These are phyloP conservation scores for Poecilia gillii DNA, from an alignment of 2,797 vertebrate species.

Conservation along the genomic window DNA sequence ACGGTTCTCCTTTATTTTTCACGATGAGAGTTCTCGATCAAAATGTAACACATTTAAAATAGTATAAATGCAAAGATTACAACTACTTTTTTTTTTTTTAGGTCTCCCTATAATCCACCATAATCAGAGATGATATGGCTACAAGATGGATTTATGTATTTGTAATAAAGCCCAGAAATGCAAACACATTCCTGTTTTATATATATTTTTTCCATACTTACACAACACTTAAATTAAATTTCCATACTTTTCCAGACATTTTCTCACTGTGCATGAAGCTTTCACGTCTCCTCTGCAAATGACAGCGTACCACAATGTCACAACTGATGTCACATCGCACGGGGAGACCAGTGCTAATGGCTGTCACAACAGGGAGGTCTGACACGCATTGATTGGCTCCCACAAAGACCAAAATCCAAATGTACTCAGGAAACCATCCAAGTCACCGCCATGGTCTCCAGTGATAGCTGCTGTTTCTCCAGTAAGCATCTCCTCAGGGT, in stretches of 20 bases:
- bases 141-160: background rate
- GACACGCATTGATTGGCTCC: conserved; percentile 60
- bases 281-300: conserved; percentile 57
- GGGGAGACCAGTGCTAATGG: conserved; percentile 62
- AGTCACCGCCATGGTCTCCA: conserved; percentile 59
- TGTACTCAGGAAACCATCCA: conserved; percentile 33
- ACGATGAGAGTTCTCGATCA: background rate
- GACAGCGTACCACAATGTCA: conserved; percentile 52
- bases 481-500: conserved; percentile 58
- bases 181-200: background rate
- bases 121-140: background rate
- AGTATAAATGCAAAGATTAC: background rate
- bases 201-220: background rate
- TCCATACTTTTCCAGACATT: background rate
- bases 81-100: too few relatives aligned
- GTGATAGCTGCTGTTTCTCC: conserved; percentile 44
- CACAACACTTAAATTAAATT: background rate
- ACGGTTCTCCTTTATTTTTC: background rate
- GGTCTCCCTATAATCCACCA: too few relatives aligned
- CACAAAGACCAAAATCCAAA: conserved; percentile 24
- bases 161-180: background rate
- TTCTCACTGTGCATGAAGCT: conserved; percentile 14
- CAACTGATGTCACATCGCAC: conserved; percentile 55
- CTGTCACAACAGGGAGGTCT: conserved; percentile 61
- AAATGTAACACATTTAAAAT: background rate